Evolutionary conservation across 2,888 invertebrate genomes (phyloP).

Genomic region (Latrodectus hesperus): DNA sequence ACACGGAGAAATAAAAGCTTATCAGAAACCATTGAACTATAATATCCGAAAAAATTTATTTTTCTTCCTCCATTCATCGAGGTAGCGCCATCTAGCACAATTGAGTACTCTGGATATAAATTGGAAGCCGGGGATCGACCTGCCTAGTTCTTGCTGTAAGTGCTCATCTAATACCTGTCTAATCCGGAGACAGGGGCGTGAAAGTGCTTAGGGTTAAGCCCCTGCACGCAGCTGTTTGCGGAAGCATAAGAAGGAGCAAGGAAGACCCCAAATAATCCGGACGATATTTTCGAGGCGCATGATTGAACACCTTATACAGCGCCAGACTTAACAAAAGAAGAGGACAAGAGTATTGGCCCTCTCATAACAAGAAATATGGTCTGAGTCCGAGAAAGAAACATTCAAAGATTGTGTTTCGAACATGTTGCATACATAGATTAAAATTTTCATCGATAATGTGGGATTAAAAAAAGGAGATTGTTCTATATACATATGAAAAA

Average conservation of each 20-base stretch:
- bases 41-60: not conserved
- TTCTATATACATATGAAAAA: too few species aligned
- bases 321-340: conserved; percentile 21
- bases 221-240: conserved; percentile 33
- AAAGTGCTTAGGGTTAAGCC: conserved; percentile 62
- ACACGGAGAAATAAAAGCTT: not conserved
- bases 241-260: conserved; percentile 15
- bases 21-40: not conserved
- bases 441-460: too few species aligned
- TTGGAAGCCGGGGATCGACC: conserved; percentile 13
- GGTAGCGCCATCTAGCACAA: not conserved
- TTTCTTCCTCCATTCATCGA: not conserved
- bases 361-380: not conserved
- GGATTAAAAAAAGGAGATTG: too few species aligned
- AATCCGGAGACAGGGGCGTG: conserved; percentile 22
- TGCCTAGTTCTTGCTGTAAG: conserved; percentile 16
- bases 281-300: conserved; percentile 33
- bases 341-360: not conserved
- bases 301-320: conserved; percentile 50
- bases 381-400: too few species aligned
- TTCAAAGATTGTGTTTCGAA: too few species aligned
- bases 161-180: conserved; percentile 42
- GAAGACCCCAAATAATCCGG: conserved; percentile 33
- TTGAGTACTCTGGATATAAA: conserved; percentile 31
- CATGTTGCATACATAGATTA: too few species aligned